phyloP scores from a whole-genome alignment of 2,113 vertebrate species.

The Campylomormyrus numenius region DNA sequence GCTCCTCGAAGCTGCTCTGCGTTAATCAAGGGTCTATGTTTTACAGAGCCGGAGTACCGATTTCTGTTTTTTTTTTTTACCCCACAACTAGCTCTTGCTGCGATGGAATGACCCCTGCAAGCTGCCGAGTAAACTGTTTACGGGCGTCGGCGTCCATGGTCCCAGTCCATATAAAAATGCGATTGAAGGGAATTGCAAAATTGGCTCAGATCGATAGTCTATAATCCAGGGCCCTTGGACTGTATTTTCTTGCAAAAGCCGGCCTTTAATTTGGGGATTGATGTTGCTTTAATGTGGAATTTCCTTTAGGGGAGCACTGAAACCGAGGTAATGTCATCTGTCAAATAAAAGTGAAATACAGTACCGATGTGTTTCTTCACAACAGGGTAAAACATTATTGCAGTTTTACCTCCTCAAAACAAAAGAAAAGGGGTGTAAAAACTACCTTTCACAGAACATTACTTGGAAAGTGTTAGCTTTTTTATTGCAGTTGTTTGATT shows the following conservation, averaged over 20 bases:
- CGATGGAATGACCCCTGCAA: not conserved
- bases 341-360: constrained; percentile 23
- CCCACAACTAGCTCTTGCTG: not conserved
- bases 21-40: not conserved
- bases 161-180: constrained; percentile 6
- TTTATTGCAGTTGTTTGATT: constrained; percentile 13
- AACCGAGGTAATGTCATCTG: constrained; percentile 11
- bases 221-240: not conserved
- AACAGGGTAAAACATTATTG: not conserved
- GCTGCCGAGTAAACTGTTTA: not conserved
- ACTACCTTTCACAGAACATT: not conserved
- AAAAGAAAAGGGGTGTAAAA: not conserved
- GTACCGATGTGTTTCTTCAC: not conserved
- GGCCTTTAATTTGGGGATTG: constrained; percentile 17
- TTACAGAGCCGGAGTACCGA: not conserved
- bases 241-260: constrained; percentile 17
- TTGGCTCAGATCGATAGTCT: constrained; percentile 11
- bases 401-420: not conserved
- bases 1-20: not conserved
- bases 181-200: constrained; percentile 16
- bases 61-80: not conserved
- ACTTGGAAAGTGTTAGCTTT: not conserved
- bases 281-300: constrained; percentile 9
- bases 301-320: constrained; percentile 15
- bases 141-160: not conserved